These are phyloP conservation scores for Epizoanthus ramosus DNA, from an alignment of 92 coral and sea anemone species.

Conservation along the genomic window DNA sequence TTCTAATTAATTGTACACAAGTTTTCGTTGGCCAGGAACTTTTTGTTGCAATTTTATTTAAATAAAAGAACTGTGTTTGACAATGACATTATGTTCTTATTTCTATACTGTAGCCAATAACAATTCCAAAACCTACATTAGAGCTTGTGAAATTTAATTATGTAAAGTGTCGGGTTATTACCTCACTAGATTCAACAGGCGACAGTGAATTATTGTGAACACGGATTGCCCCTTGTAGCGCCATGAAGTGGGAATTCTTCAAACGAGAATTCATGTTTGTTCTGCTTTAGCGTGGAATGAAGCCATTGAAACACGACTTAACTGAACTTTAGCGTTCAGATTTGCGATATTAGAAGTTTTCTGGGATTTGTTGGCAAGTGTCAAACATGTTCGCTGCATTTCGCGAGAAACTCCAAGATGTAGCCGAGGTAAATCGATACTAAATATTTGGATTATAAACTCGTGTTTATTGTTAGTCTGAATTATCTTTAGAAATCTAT, in stretches of 20 bases:
- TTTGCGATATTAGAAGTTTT: neutral
- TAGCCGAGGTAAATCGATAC: constrained; percentile 22
- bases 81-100: neutral
- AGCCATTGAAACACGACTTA: neutral
- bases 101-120: constrained; percentile 2
- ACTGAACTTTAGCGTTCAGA: neutral
- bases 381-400: constrained; percentile 25
- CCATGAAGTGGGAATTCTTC: neutral
- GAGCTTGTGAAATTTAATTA: constrained; percentile 2
- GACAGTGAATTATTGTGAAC: neutral
- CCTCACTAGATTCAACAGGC: neutral
- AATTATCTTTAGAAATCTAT: too few relatives aligned
- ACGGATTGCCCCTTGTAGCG: neutral
- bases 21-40: neutral
- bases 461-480: neutral
- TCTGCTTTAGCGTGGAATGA: neutral
- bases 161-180: constrained; percentile 6
- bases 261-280: neutral
- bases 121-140: neutral
- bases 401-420: constrained; percentile 30
- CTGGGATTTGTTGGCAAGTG: neutral
- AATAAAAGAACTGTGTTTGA: neutral
- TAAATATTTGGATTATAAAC: neutral
- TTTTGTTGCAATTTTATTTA: constrained; percentile 8
- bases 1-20: neutral